These are phyloP conservation scores for Halcyon chelicuti DNA, from an alignment of 2,797 vertebrate genomes.

Conservation along the genomic window DNA sequence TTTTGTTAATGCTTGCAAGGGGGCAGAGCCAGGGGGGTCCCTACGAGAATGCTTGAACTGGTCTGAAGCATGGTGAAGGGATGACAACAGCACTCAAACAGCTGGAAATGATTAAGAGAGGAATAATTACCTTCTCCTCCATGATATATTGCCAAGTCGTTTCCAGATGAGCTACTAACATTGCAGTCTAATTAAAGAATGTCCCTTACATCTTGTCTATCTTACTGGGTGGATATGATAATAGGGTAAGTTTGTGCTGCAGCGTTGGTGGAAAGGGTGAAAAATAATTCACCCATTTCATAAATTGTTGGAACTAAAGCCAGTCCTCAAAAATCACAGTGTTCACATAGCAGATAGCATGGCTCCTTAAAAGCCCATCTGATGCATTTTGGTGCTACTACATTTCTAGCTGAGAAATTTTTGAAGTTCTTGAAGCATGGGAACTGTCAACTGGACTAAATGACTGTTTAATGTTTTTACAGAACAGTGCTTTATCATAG, in stretches of 20 bases:
- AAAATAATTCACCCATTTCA: neutral
- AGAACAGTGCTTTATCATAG: neutral
- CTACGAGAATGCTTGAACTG: neutral
- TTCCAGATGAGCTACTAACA: neutral
- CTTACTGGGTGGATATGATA: neutral
- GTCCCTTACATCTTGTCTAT: neutral
- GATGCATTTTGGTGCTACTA: neutral
- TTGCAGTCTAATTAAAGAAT: neutral
- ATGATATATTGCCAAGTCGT: neutral
- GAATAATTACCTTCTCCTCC: neutral
- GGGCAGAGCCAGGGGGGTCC: neutral
- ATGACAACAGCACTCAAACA: neutral
- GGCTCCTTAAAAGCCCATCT: slow-evolving; percentile 1
- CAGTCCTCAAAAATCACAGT: neutral
- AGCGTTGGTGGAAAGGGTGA: neutral
- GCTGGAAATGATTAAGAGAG: neutral
- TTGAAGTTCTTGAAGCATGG: neutral
- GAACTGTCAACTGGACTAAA: slow-evolving; percentile 20
- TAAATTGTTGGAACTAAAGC: neutral
- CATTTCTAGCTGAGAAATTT: neutral
- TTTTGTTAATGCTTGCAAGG: neutral
- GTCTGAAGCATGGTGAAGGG: neutral
- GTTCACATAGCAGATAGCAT: neutral
- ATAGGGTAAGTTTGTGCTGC: neutral
- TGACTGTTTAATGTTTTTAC: slow-evolving; percentile 5